Conservation (phyloP, 2,113 vertebrate species). For the Lamprotornis superbus region DNA sequence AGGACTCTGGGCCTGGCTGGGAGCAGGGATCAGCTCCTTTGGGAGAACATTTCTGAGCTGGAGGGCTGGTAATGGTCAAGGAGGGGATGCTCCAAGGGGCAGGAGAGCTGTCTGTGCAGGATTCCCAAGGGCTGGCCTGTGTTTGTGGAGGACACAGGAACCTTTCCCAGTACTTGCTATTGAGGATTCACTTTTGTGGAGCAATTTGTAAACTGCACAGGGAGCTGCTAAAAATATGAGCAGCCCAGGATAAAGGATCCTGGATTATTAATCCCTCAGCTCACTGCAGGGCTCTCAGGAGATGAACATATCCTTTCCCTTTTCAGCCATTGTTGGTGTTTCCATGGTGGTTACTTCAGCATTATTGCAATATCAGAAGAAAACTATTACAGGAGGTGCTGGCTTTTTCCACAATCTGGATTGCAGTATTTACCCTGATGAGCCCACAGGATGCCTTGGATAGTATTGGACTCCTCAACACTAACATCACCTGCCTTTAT, state of each 20-base stretch:
- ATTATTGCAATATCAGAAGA: not conserved
- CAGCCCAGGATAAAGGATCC: not conserved
- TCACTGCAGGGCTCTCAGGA: not conserved
- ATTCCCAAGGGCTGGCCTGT: not conserved
- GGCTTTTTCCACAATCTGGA: not conserved
- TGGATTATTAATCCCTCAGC: not conserved
- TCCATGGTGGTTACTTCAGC: not conserved
- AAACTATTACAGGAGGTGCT: not conserved
- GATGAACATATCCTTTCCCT: not conserved
- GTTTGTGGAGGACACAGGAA: not conserved
- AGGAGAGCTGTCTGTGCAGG: not conserved
- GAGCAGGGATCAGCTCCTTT: not conserved
- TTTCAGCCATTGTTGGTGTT: not conserved
- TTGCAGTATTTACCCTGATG: not conserved
- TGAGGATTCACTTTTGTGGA: not conserved
- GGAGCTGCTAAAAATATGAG: not conserved
- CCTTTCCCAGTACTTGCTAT: fast-evolving
- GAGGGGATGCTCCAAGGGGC: not conserved
- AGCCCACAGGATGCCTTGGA: not conserved
- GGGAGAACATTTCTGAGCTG: not conserved
- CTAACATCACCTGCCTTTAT: fast-evolving
- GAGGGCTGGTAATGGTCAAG: not conserved
- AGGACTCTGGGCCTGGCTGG: not conserved
- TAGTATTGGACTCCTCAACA: not conserved
- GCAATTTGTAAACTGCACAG: fast-evolving